Evolutionary conservation across 2,797 vertebrate genomes (phyloP).

Genomic region (Novumbra hubbsi): DNA sequence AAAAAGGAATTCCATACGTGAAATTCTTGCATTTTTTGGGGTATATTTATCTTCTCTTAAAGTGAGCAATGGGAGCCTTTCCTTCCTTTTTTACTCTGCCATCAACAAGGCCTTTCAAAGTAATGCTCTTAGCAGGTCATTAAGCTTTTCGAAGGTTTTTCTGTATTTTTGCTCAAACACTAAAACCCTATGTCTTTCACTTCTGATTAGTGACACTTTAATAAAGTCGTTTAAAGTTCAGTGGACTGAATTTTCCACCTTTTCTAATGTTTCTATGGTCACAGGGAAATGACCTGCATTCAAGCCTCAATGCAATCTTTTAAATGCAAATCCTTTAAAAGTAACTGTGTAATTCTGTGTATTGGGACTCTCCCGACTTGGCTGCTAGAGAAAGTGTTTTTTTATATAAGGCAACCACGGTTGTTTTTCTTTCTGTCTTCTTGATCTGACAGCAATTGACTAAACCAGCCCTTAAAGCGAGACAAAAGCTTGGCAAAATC

Average conservation of each 20-base stretch:
- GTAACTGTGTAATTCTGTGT: slow-evolving; percentile 86
- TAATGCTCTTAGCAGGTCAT: slow-evolving; percentile 87
- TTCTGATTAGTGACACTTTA: slow-evolving; percentile 99
- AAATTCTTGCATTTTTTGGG: slow-evolving; percentile 68
- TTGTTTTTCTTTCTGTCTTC: slow-evolving; percentile 77
- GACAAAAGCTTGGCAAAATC: slow-evolving; percentile 86
- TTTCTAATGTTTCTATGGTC: slow-evolving; percentile 96
- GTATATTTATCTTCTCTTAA: slow-evolving; percentile 65
- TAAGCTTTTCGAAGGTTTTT: slow-evolving; percentile 80
- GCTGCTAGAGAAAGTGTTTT: slow-evolving; percentile 72
- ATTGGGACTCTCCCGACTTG: slow-evolving; percentile 76
- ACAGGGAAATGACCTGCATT: slow-evolving; percentile 86
- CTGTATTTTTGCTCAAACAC: slow-evolving; percentile 83
- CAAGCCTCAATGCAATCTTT: slow-evolving; percentile 83
- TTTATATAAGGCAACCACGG: slow-evolving; percentile 62
- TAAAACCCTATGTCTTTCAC: slow-evolving; percentile 89
- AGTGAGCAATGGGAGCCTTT: slow-evolving; percentile 58
- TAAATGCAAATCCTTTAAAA: slow-evolving; percentile 93
- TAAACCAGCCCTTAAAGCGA: slow-evolving; percentile 81
- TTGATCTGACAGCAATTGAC: slow-evolving; percentile 88
- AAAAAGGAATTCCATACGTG: slow-evolving; percentile 39
- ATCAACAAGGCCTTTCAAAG: slow-evolving; percentile 71
- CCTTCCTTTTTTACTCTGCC: slow-evolving; percentile 62
- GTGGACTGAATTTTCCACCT: slow-evolving; percentile 96
- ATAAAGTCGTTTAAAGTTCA: slow-evolving; percentile 99